A percentile compares a stretch with the other conserved stretches of the same genome.
These are phyloP conservation scores for Caracal caracal DNA, from an alignment of 2,113 vertebrate species.

Conservation along the genomic window DNA sequence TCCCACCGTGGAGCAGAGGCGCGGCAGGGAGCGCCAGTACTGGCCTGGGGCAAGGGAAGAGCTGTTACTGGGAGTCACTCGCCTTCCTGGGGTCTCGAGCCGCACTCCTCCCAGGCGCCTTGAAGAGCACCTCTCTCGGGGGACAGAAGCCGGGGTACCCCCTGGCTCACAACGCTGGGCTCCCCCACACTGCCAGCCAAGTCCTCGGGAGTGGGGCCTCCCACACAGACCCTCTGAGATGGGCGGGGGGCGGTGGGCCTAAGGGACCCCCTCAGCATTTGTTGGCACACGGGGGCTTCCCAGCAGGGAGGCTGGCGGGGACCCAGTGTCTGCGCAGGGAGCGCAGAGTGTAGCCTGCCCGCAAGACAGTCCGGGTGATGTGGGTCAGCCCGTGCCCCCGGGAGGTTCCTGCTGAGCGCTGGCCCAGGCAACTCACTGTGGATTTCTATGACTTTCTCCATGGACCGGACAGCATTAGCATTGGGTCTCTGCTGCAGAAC, in stretches of 20 bases:
- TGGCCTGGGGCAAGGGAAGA: conserved; percentile 84
- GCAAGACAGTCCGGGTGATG: fast-evolving
- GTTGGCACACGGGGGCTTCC: neutral
- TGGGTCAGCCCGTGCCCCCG: fast-evolving
- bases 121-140: neutral
- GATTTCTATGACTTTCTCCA: conserved; percentile 96
- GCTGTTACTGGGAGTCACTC: fast-evolving
- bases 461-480: conserved; percentile 92
- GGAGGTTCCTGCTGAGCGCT: fast-evolving
- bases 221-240: neutral
- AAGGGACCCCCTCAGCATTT: too few species aligned
- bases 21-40: conserved; percentile 95
- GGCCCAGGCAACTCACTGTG: conserved; percentile 89
- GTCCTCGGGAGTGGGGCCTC: neutral
- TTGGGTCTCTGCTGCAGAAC: conserved; percentile 95
- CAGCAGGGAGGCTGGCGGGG: fast-evolving
- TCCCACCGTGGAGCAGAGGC: conserved; percentile 88
- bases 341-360: neutral
- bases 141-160: neutral
- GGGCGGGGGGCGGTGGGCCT: fast-evolving
- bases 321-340: fast-evolving
- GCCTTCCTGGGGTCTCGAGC: neutral
- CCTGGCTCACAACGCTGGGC: neutral
- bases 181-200: too few species aligned
- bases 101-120: fast-evolving